Evolutionary conservation across 2,888 invertebrate species (phyloP), one percentile per base, ranked within the genome.

Genomic region (Onchidella celtica): DNA sequence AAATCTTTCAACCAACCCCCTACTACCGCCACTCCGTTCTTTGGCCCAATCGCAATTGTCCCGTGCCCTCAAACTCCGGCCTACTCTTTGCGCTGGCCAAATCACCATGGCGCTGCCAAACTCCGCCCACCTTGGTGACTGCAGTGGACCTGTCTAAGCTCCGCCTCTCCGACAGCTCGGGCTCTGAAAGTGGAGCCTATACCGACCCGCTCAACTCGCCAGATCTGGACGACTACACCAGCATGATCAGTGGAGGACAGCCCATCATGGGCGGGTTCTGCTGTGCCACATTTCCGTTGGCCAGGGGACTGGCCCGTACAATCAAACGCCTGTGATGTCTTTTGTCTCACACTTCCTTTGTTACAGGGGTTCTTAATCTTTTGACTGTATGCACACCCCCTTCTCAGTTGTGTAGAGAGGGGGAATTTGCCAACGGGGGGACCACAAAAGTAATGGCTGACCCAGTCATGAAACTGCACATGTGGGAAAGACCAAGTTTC

Each of bases 111-210:
- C n/a, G n/a, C n/a, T 17, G 61, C 66, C 24, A 70, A 24, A n/a
- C 34, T n/a, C n/a, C 32, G 72, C 38, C 34, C 34, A 21, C 40
- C 40, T 40, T 57, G 17, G 32, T 36, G 27, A 38, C 55, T 27
- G 36, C 86, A 92, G 92, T 92, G 92, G 92, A 92, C 85, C 85
- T 92, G 70, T 89, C 91, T 85, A 92, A 92, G 85, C 88, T 92
- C 34, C 87, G 91, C 70, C 88, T 91, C 57, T 90, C 88, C 57
- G 90, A 88, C 77, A 88, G 88, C 74, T 86, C 86, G 17, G 86
- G 84, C 29, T 86, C 86, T 2, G 86, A 83, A 75, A 87, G 88
- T 21, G 87, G 87, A 47, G 87, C 86, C 17, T 87, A 88, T 68
- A 82, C 85, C 6, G 91, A 90, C 68, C 86, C 88, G 9, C 81